phyloP scores from a whole-genome alignment of 2,797 vertebrate species.

The Phrynocephalus guinanensis region DNA sequence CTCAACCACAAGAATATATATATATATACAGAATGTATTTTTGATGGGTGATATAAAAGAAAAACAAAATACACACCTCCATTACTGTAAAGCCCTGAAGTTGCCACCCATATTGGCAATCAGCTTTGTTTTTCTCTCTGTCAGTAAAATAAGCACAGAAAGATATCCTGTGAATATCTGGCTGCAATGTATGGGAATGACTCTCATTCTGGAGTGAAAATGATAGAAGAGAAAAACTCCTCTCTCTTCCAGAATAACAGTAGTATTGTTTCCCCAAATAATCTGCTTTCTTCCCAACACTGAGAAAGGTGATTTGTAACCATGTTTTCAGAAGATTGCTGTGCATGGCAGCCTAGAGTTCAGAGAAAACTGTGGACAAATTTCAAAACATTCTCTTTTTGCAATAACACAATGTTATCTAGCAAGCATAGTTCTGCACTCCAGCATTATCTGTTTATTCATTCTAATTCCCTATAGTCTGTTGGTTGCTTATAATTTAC shows the following conservation, averaged over 20 bases:
- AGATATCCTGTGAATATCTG: not conserved
- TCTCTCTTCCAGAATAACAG: not conserved
- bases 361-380: not conserved
- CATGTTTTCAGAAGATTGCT: not conserved
- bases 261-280: not conserved
- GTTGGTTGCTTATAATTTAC: too few species aligned
- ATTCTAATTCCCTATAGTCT: not conserved
- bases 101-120: not conserved
- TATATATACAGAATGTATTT: not conserved
- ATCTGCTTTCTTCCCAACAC: not conserved
- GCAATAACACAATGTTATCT: not conserved
- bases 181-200: not conserved
- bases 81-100: conserved; percentile 13
- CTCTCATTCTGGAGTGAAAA: not conserved
- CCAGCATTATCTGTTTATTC: not conserved
- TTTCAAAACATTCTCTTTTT: not conserved
- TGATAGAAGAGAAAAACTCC: not conserved
- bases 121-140: not conserved
- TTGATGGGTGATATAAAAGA: not conserved
- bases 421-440: not conserved
- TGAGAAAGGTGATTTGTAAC: not conserved
- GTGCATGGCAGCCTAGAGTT: not conserved
- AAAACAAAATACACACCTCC: not conserved
- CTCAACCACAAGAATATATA: not conserved
- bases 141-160: not conserved